Evolutionary conservation across 2,113 vertebrate genomes (phyloP).

Genomic region (Mus musculus): DNA sequence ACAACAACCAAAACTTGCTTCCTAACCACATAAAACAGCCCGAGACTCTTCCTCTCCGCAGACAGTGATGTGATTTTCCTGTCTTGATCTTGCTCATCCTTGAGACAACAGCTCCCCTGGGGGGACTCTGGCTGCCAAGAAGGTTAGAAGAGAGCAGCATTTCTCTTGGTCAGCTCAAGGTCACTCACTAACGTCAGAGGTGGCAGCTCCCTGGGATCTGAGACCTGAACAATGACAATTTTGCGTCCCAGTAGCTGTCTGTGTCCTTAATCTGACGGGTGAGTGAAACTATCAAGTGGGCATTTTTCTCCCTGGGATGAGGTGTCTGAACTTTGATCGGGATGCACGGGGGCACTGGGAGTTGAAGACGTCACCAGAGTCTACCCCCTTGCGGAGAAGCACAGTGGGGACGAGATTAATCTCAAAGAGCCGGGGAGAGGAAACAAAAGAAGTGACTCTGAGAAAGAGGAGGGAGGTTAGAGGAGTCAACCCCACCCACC

Average conservation of each 20-base stretch:
- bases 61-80: background rate
- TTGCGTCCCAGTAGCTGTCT: background rate
- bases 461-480: background rate
- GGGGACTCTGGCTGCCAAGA: background rate
- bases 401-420: background rate
- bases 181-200: slow-evolving; percentile 57
- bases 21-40: slow-evolving; percentile 11
- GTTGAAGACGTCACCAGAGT: background rate
- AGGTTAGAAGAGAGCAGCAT: background rate
- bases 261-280: slow-evolving; percentile 38
- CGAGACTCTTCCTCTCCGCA: background rate
- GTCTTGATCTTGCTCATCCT: slow-evolving; percentile 10
- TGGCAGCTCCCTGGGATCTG: slow-evolving; percentile 27
- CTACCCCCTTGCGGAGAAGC: background rate
- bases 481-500: rapidly evolving
- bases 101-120: background rate
- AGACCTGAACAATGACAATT: slow-evolving; percentile 32
- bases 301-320: background rate
- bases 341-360: too few relatives aligned
- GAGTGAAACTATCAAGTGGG: background rate
- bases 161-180: slow-evolving; percentile 61
- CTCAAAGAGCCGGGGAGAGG: background rate
- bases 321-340: background rate
- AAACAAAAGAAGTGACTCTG: background rate
- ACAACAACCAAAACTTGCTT: background rate